Conservation (phyloP, 1,140 invertebrate species). For the Rhizoglyphus robini region DNA sequence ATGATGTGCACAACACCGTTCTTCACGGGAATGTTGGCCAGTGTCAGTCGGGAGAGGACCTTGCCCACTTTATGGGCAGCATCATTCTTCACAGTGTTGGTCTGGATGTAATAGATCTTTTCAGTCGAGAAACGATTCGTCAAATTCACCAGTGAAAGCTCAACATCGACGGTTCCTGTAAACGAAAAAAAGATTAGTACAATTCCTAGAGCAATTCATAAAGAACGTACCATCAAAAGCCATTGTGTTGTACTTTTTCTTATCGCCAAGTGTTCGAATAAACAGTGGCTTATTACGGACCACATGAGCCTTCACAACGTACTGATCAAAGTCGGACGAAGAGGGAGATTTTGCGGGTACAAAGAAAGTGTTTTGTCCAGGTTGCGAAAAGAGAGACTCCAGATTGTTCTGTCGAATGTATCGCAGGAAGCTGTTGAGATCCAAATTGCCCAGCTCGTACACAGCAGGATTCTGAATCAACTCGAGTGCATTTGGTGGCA, state of each 20-base stretch:
- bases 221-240: slow-evolving; percentile 15
- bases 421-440: slow-evolving; percentile 40
- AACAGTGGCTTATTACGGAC: slow-evolving; percentile 71
- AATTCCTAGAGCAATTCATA: neutral
- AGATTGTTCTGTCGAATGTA: slow-evolving; percentile 53
- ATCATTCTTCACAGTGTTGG: slow-evolving; percentile 64
- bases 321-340: slow-evolving; percentile 32
- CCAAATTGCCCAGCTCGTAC: slow-evolving; percentile 12
- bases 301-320: slow-evolving; percentile 79
- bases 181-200: neutral
- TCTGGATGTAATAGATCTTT: slow-evolving; percentile 51
- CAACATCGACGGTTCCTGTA: slow-evolving; percentile 33
- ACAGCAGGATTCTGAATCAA: slow-evolving; percentile 18
- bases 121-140: neutral
- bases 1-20: slow-evolving; percentile 86
- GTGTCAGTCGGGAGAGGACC: slow-evolving; percentile 67
- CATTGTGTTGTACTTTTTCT: slow-evolving; percentile 8
- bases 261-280: slow-evolving; percentile 54
- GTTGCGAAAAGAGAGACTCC: slow-evolving; percentile 54
- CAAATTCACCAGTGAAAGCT: slow-evolving; percentile 11
- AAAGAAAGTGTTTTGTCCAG: slow-evolving; percentile 69
- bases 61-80: slow-evolving; percentile 57
- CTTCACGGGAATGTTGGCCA: slow-evolving; percentile 77
- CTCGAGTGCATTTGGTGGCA: slow-evolving; percentile 18
- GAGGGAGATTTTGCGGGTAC: slow-evolving; percentile 48